Evolutionary conservation across 2,113 vertebrate genomes (phyloP).

Genomic region (Takifugu bimaculatus): DNA sequence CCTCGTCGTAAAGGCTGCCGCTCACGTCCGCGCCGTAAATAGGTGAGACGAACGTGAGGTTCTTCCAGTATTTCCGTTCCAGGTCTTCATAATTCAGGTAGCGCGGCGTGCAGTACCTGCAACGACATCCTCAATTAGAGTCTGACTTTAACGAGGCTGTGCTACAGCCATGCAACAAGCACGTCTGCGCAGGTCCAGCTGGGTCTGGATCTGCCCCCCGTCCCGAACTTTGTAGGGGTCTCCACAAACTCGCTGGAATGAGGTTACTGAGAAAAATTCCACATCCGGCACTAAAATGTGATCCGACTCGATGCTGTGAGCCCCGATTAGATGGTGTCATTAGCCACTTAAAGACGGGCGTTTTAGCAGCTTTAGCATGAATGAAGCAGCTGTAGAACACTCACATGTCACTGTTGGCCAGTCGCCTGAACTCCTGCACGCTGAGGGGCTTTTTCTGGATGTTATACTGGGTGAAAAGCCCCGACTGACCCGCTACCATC

Average conservation of each 20-base stretch:
- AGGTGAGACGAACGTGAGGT: constrained; percentile 94
- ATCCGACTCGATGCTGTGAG: too few species aligned
- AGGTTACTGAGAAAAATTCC: too few species aligned
- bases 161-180: too few species aligned
- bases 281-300: too few species aligned
- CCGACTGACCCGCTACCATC: constrained; percentile 94
- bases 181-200: too few species aligned
- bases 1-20: constrained; percentile 93
- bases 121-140: neutral
- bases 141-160: too few species aligned
- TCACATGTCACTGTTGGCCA: constrained; percentile 95
- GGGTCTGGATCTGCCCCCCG: too few species aligned
- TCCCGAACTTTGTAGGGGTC: too few species aligned
- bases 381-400: constrained; percentile 27
- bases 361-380: neutral
- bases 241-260: too few species aligned
- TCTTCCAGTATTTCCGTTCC: constrained; percentile 98
- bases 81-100: constrained; percentile 97
- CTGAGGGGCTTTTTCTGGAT: constrained; percentile 96
- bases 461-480: constrained; percentile 97
- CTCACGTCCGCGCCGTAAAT: constrained; percentile 97
- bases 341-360: neutral
- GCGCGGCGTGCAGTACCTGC: constrained; percentile 94
- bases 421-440: constrained; percentile 90
- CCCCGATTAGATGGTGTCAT: too few species aligned